Conservation (phyloP, 2,113 vertebrate species). For the Arizona elegans region DNA sequence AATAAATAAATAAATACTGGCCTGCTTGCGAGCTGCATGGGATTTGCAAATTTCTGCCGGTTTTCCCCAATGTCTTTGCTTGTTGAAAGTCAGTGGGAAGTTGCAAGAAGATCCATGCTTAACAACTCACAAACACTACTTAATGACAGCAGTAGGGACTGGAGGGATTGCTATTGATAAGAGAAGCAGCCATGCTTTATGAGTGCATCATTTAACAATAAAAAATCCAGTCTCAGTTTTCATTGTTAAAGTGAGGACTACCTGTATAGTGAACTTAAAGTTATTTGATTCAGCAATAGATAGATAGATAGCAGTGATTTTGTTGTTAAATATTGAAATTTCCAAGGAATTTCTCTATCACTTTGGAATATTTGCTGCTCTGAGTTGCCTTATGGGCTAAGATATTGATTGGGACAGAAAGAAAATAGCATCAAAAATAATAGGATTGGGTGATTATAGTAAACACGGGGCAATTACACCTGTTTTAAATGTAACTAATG, state of each 20-base stretch:
- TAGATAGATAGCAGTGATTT: not conserved
- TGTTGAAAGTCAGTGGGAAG: not conserved
- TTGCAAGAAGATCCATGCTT: not conserved
- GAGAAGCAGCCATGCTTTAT: not conserved
- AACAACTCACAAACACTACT: not conserved
- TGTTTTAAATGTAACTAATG: not conserved
- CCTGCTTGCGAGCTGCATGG: not conserved
- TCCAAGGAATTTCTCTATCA: not conserved
- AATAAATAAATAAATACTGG: not conserved
- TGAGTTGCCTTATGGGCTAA: not conserved
- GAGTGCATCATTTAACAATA: not conserved
- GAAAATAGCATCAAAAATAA: not conserved
- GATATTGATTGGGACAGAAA: not conserved
- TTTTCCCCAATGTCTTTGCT: not conserved
- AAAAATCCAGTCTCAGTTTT: not conserved
- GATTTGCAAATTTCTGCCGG: not conserved
- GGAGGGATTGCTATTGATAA: not conserved
- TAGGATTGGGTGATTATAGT: not conserved
- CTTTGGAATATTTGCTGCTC: not conserved
- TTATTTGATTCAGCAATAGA: not conserved
- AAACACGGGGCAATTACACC: not conserved
- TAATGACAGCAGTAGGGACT: not conserved
- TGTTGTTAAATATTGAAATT: not conserved
- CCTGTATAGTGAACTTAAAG: not conserved
- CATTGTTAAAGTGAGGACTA: not conserved